Base-by-base conservation (phyloP, 2,888 invertebrate species). In the Heliconius aoede region DNA sequence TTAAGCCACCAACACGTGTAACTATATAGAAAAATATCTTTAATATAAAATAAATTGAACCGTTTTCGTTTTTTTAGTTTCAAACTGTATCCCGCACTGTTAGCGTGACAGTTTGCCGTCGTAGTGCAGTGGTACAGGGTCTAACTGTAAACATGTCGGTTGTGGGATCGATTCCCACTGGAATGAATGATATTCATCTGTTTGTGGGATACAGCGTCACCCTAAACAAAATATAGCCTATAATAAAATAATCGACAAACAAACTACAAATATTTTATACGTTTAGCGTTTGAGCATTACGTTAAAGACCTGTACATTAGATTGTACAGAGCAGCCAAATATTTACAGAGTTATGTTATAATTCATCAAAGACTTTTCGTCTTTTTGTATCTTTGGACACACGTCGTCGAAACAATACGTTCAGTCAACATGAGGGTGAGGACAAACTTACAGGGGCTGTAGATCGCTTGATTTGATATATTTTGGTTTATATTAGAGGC, bases 321-420 rank as follows among this genome's bases (percentile, higher is more conserved):
- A 51, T 30, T 69, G 68, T 51, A 65, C 24, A 36, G 13, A 86
- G 83, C 86, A 83, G 13, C n/a, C 86, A 89, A 87, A 88, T 87
- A 88, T 84, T 85, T 77, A 72, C 74, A n/a, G 30, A 51, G 51
- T 89, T 88, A 89, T 87, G 87, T 84, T 86, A 90, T 90, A 91
- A 91, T 92, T 92, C 89, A 89, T 91, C 92, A 92, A 92, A 92
- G 91, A 90, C 85, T 85, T 89, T 90, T 90, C 88, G 89, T 89
- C 55, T 90, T 90, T 90, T 86, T 86, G 84, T 86, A 83, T 81
- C 78, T 80, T 90, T 89, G 90, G 91, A 89, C 90, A 88, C 85
- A 84, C 86, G 88, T 89, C 89, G 88, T 86, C 87, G 55, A 18
- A 74, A 74, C 73, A 90, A 85, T 26, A 86, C 87, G 87, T 82